A percentile compares a stretch with the other conserved stretches of the same genome.
phyloP scores from a whole-genome alignment of 2,797 vertebrate species.

The Chaenodraco wilsoni region DNA sequence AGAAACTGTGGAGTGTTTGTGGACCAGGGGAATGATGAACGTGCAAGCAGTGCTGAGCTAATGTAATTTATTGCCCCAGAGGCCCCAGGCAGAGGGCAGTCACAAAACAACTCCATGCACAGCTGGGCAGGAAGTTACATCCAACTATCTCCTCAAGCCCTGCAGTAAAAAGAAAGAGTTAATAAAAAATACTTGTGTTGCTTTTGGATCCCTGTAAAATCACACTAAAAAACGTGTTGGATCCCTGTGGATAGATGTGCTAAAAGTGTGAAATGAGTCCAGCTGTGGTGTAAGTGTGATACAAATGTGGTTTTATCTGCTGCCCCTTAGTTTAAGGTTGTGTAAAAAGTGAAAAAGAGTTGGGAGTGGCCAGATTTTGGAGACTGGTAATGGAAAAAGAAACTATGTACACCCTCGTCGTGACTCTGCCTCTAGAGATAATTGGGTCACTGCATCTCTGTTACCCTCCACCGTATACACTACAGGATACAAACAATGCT shows the following conservation, averaged over 20 bases:
- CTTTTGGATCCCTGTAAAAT: neutral
- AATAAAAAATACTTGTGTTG: neutral
- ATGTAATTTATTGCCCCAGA: slow-evolving; percentile 59
- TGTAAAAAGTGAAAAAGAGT: slow-evolving; percentile 27
- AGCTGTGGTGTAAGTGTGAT: neutral
- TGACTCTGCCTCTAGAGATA: slow-evolving; percentile 64
- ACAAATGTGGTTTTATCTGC: slow-evolving; percentile 40
- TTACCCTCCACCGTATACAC: slow-evolving; percentile 13
- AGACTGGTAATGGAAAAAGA: slow-evolving; percentile 56
- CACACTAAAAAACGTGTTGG: neutral
- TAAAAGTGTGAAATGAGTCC: slow-evolving; percentile 1
- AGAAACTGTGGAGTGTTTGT: slow-evolving; percentile 28
- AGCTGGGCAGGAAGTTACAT: slow-evolving; percentile 58
- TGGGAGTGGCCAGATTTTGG: slow-evolving; percentile 41
- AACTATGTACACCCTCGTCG: slow-evolving; percentile 57
- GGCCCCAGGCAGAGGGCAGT: slow-evolving; percentile 45
- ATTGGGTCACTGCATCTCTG: slow-evolving; percentile 64
- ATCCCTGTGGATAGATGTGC: slow-evolving; percentile 2
- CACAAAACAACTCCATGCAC: slow-evolving; percentile 43
- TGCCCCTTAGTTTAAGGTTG: slow-evolving; percentile 34
- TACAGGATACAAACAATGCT: slow-evolving; percentile 21
- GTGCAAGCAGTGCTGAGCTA: slow-evolving; percentile 55
- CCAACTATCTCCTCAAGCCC: slow-evolving; percentile 35
- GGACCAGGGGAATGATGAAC: slow-evolving; percentile 56
- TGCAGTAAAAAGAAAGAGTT: slow-evolving; percentile 19